phyloP scores from a whole-genome alignment of 2,113 vertebrate species.

The Crypturellus undulatus region DNA sequence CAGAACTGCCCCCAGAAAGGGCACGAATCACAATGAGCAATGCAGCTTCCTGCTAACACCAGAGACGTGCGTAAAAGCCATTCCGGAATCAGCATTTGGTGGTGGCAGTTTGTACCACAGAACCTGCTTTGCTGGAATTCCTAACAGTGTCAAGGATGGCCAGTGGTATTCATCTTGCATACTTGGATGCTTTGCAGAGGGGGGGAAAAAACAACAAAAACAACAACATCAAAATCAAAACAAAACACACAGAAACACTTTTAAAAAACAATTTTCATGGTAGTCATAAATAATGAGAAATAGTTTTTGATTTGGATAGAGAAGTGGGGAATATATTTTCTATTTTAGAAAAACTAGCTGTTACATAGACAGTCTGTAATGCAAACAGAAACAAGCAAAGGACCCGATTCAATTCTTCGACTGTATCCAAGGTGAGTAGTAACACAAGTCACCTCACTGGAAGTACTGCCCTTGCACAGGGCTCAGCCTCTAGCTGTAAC shows the following conservation, averaged over 20 bases:
- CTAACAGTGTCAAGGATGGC: background rate
- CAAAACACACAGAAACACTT: background rate
- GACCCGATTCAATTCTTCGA: background rate
- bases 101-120: conserved; percentile 23
- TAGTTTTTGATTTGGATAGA: background rate
- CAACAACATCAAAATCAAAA: too few species aligned
- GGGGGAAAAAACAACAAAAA: too few species aligned
- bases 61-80: conserved; percentile 26
- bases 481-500: background rate
- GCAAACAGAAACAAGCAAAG: background rate
- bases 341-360: background rate
- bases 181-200: background rate
- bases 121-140: conserved; percentile 34
- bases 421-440: background rate
- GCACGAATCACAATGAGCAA: conserved; percentile 42
- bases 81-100: conserved; percentile 38
- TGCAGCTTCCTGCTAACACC: conserved; percentile 46
- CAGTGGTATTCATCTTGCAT: background rate
- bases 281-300: background rate
- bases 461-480: background rate
- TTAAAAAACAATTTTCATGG: background rate
- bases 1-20: conserved; percentile 28
- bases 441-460: background rate
- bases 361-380: background rate
- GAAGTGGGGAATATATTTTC: background rate